Evolutionary conservation across 2,113 vertebrate genomes (phyloP).

Genomic region (Girardinichthys multiradiatus): DNA sequence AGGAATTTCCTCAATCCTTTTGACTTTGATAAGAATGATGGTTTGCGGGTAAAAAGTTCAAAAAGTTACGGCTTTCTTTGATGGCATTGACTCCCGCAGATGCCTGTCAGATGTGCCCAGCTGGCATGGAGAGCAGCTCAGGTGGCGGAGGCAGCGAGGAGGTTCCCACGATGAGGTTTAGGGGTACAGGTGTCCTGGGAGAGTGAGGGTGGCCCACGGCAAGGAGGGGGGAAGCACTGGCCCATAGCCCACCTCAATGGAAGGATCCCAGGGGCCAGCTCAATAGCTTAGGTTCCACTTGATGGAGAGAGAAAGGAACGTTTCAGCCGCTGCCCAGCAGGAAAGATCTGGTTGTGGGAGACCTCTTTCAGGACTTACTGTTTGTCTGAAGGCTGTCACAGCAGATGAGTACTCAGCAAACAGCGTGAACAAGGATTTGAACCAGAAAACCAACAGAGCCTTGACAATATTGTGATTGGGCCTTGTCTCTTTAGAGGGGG

Average conservation of each 20-base stretch:
- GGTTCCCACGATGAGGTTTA: conserved; percentile 82
- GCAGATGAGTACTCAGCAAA: conserved; percentile 98
- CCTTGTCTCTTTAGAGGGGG: conserved; percentile 84
- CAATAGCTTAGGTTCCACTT: conserved; percentile 94
- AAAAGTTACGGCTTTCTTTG: conserved; percentile 48
- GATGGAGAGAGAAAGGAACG: conserved; percentile 93
- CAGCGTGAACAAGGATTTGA: conserved; percentile 99
- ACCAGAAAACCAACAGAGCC: conserved; percentile 95
- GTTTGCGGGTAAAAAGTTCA: conserved; percentile 42
- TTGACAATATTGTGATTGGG: conserved; percentile 91
- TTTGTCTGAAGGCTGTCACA: conserved; percentile 97
- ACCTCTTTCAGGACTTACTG: conserved; percentile 93
- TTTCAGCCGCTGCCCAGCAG: conserved; percentile 93
- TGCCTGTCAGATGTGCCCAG: conserved; percentile 65
- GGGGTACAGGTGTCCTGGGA: conserved; percentile 85
- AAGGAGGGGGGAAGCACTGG: conserved; percentile 87
- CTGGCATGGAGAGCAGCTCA: conserved; percentile 68
- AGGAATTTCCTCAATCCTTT: conserved; percentile 31
- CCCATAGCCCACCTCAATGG: conserved; percentile 93
- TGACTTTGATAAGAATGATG: conserved; percentile 23
- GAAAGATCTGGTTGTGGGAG: conserved; percentile 94
- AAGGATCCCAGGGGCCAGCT: conserved; percentile 92
- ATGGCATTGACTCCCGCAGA: conserved; percentile 50
- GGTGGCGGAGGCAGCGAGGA: conserved; percentile 64
- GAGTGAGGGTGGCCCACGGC: conserved; percentile 89